A percentile compares a stretch with the other conserved stretches of the same genome.
phyloP scores from a whole-genome alignment of 2,888 invertebrate species.

The Papilio demoleus region DNA sequence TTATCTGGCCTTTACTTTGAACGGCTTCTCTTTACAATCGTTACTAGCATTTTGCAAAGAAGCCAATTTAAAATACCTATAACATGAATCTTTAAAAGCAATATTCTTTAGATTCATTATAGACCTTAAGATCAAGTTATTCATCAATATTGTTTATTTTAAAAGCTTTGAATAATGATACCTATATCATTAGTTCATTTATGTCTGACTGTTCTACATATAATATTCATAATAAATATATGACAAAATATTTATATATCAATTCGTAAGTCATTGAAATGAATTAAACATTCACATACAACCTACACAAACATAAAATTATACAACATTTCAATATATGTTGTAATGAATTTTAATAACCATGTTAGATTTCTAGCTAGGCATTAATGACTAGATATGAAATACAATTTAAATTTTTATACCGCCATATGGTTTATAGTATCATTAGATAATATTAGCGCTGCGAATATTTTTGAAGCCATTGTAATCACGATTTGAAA shows the following conservation, averaged over 20 bases:
- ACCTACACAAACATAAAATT: background rate
- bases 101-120: background rate
- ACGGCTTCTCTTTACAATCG: conserved; percentile 14
- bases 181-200: background rate
- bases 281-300: background rate
- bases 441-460: background rate
- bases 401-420: background rate
- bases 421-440: background rate
- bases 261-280: conserved; percentile 1
- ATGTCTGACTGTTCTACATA: background rate
- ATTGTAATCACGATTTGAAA: background rate
- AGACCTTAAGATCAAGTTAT: background rate
- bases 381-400: background rate
- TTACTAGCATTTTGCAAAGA: background rate
- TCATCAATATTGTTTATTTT: background rate
- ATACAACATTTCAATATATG: background rate
- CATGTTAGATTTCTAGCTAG: background rate
- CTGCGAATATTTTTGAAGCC: background rate
- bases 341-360: background rate
- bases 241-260: background rate
- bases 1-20: conserved; percentile 8
- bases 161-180: conserved; percentile 10
- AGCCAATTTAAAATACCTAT: background rate
- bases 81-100: background rate
- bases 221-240: conserved; percentile 7